Conservation (phyloP, 2,113 vertebrate species). For the Nerophis ophidion region DNA sequence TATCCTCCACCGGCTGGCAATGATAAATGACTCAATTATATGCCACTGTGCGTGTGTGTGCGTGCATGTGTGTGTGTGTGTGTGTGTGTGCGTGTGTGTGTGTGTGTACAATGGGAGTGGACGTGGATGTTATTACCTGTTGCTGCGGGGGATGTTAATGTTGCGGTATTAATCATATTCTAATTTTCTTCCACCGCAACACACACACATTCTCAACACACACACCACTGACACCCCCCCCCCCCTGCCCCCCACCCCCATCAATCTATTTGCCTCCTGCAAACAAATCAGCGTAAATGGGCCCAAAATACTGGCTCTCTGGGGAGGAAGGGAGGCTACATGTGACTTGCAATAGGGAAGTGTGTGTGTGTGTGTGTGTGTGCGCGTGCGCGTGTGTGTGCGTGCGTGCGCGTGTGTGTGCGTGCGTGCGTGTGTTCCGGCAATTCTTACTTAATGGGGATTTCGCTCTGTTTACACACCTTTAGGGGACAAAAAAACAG, state of each 20-base stretch:
- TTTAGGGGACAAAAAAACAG: too few species aligned
- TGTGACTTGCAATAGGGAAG: conserved; percentile 10
- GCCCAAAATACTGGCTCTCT: conserved; percentile 43
- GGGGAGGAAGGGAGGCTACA: conserved; percentile 5
- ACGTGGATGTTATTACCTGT: conserved; percentile 76
- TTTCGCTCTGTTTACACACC: too few species aligned
- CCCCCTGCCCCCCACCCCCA: too few species aligned
- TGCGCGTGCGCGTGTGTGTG: conserved; percentile 16
- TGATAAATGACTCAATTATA: conserved; percentile 81
- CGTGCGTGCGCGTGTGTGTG: background rate
- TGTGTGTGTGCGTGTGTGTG: conserved; percentile 46
- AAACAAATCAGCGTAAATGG: conserved; percentile 59
- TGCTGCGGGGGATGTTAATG: conserved; percentile 68
- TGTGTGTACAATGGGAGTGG: conserved; percentile 54
- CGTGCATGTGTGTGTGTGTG: conserved; percentile 44
- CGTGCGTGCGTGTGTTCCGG: conserved; percentile 1
- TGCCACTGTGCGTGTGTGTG: conserved; percentile 42
- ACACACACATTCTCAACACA: background rate
- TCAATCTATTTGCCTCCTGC: conserved; percentile 65
- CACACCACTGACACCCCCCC: conserved; percentile 4
- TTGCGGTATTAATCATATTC: conserved; percentile 78
- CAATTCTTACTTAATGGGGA: too few species aligned
- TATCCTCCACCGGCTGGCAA: conserved; percentile 63
- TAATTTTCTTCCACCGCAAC: conserved; percentile 67
- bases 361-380: conserved; percentile 20